A percentile compares a stretch with the other conserved stretches of the same genome.
phyloP scores from a whole-genome alignment of 2,113 vertebrate species.

The Pipa parva region DNA sequence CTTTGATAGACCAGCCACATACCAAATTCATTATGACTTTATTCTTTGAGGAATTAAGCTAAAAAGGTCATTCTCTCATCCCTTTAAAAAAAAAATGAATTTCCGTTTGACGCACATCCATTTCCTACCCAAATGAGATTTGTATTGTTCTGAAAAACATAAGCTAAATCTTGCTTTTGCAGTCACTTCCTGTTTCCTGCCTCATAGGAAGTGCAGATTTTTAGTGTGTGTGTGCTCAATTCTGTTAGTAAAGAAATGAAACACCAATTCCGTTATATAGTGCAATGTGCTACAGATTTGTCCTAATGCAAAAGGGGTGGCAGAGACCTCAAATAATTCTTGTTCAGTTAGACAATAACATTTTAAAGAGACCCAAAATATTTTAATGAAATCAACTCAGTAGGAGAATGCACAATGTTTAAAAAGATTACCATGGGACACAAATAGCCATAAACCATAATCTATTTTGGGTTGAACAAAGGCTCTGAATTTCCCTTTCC shows the following conservation, averaged over 20 bases:
- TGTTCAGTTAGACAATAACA: background rate
- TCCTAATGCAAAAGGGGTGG: constrained; percentile 45
- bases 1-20: background rate
- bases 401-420: background rate
- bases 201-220: constrained; percentile 78
- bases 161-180: constrained; percentile 70
- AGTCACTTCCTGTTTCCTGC: constrained; percentile 91
- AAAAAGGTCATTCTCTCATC: constrained; percentile 71
- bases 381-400: background rate
- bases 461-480: constrained; percentile 30
- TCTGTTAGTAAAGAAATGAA: constrained; percentile 48
- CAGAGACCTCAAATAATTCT: background rate
- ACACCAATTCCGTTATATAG: constrained; percentile 47
- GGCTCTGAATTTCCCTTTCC: constrained; percentile 53
- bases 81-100: constrained; percentile 60
- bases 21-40: constrained; percentile 31
- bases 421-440: constrained; percentile 23
- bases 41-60: constrained; percentile 57
- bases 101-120: constrained; percentile 85
- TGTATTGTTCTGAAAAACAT: constrained; percentile 82
- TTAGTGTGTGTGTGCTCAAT: constrained; percentile 50
- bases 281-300: constrained; percentile 35
- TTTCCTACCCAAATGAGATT: constrained; percentile 74
- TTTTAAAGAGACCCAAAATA: too few relatives aligned
- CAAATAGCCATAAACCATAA: background rate